Evolutionary conservation across 2,888 invertebrate species (phyloP), one percentile per base, ranked within the genome.

Genomic region (Strigamia crassipes): DNA sequence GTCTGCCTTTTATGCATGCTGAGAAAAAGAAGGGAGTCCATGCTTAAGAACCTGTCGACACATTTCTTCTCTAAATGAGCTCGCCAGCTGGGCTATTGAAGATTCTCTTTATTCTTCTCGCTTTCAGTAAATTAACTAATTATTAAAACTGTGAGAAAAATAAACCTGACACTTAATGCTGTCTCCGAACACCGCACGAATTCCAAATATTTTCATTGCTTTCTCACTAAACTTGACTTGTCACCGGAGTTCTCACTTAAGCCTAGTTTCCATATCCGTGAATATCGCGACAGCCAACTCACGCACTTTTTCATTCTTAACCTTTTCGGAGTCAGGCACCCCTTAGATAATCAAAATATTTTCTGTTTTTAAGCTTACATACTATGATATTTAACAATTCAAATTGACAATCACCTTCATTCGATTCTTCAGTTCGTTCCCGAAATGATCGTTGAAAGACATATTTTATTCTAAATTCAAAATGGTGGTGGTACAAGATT

Each of bases 11-110:
- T 56, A 56, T 56, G 56, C 56, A 56, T 18, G 56, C 56, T 2
- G 56, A 56, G 56, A 56, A 56, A 56, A 56, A 56, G 56, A 18
- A 56, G 18, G 56, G 18, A 56, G 56, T 56, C 56, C 56, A 56
- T 56, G 18, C 56, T 56, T 56, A 56, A 56, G 56, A 56, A 56
- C 56, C 56, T 56, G 56, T 56, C 56, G 56, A 56, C 56, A 56
- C 56, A 56, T 56, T 56, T 56, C 56, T 56, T 56, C 56, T 18
- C 56, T 56, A 56, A 56, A 56, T 56, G 56, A 56, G 56, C 56
- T 18, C 56, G 8, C 18, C 56, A 56, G 56, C 56, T 56, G 56
- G 56, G 56, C 56, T 56, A 56, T 56, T 56, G 56, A 56, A 56
- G 56, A 56, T 56, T 56, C 56, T 18, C 56, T 56, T 56, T 56